phyloP scores from a whole-genome alignment of 2,797 vertebrate species.

The Argya squamiceps region DNA sequence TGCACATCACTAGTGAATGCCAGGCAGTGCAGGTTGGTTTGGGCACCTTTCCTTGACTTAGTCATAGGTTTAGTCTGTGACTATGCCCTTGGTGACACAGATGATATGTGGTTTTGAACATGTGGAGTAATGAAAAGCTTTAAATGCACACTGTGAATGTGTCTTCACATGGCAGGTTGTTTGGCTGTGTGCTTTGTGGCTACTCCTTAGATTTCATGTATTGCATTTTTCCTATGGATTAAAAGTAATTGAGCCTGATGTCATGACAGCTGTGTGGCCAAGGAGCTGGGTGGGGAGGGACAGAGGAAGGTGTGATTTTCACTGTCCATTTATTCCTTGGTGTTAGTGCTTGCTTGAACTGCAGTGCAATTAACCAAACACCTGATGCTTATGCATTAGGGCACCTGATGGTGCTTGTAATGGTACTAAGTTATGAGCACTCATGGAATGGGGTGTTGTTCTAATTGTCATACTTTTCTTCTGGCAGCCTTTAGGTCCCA shows the following conservation, averaged over 20 bases:
- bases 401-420: not conserved
- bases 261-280: not conserved
- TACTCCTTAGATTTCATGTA: not conserved
- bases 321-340: not conserved
- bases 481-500: constrained; percentile 71
- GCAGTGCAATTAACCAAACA: not conserved
- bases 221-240: not conserved
- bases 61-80: not conserved
- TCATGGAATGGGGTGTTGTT: constrained; percentile 31
- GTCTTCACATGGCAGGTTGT: not conserved
- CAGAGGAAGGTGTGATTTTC: not conserved
- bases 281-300: not conserved
- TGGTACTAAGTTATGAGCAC: constrained; percentile 13
- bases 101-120: not conserved
- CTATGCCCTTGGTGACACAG: not conserved
- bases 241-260: not conserved
- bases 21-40: not conserved
- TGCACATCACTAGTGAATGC: not conserved
- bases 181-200: not conserved
- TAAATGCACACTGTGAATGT: not conserved
- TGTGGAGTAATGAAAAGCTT: not conserved
- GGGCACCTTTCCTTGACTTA: not conserved
- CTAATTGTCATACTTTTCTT: constrained; percentile 68
- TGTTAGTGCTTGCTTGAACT: not conserved
- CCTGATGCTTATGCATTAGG: not conserved